Conservation (phyloP, 2,113 vertebrate species). For the Carettochelys insculpta region DNA sequence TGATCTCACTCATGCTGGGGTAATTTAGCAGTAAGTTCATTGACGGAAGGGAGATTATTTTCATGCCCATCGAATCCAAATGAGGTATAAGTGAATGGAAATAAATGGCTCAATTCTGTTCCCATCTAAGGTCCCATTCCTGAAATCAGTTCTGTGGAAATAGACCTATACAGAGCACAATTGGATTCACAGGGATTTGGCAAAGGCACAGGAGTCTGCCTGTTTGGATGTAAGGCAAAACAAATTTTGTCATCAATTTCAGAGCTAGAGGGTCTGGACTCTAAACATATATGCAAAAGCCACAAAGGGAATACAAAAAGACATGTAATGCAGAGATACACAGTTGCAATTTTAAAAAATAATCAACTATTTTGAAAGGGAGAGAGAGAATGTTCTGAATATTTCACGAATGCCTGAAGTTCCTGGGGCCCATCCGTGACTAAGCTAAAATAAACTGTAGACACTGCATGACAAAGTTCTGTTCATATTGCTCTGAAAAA, state of each 20-base stretch:
- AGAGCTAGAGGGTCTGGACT: not conserved
- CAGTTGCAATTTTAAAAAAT: not conserved
- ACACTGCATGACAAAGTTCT: not conserved
- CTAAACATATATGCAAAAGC: not conserved
- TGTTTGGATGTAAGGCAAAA: not conserved
- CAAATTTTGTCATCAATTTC: not conserved
- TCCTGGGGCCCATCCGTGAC: not conserved
- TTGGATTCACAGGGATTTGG: not conserved
- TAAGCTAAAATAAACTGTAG: not conserved
- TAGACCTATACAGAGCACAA: not conserved
- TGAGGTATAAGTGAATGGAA: not conserved
- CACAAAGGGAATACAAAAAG: not conserved
- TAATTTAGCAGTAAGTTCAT: fast-evolving
- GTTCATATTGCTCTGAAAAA: not conserved
- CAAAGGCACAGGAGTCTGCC: not conserved
- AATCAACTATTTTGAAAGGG: not conserved
- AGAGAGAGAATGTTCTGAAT: not conserved
- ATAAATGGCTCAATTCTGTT: not conserved
- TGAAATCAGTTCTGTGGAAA: not conserved
- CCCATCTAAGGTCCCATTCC: not conserved
- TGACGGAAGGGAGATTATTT: not conserved
- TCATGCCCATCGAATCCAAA: not conserved
- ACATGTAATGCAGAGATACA: not conserved
- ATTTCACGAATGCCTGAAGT: not conserved
- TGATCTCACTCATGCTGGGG: not conserved